Evolutionary conservation across 2,888 invertebrate species (phyloP).

Genomic region (Trachelus iudaicus): DNA sequence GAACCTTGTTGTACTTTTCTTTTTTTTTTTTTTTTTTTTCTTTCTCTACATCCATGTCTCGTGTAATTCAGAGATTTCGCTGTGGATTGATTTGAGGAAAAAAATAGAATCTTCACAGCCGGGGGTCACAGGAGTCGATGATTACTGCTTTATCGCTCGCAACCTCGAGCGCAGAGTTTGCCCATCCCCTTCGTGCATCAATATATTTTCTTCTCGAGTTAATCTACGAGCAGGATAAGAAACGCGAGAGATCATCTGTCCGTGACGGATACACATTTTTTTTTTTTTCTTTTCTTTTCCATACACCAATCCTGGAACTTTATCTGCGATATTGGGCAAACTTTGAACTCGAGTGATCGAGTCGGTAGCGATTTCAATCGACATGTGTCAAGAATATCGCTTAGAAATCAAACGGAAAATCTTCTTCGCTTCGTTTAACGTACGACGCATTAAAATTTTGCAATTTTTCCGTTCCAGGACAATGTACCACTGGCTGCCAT

Average conservation of each 20-base stretch:
- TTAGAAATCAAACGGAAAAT: neutral
- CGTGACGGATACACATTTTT: neutral
- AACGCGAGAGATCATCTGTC: conserved; percentile 15
- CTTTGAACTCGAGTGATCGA: neutral
- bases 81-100: conserved; percentile 19
- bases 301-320: neutral
- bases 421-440: neutral
- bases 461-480: conserved; percentile 60
- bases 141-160: conserved; percentile 51
- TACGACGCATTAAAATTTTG: conserved; percentile 6
- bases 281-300: neutral
- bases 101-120: conserved; percentile 47
- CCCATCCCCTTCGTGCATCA: conserved; percentile 30
- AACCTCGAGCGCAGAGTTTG: conserved; percentile 43
- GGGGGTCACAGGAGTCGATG: conserved; percentile 49
- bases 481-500: conserved; percentile 68
- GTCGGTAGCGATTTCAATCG: no score
- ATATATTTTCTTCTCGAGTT: conserved; percentile 30
- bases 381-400: neutral
- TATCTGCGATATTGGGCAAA: neutral
- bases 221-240: conserved; percentile 17
- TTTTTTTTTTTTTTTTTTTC: no score
- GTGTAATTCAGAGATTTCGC: no score
- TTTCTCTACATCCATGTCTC: no score
- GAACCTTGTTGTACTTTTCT: no score